Percentiles rank a stretch among this genome's conserved stretches.
phyloP scores from a whole-genome alignment of 1,140 invertebrate genomes.

The Holcopasites calliopsidis region DNA sequence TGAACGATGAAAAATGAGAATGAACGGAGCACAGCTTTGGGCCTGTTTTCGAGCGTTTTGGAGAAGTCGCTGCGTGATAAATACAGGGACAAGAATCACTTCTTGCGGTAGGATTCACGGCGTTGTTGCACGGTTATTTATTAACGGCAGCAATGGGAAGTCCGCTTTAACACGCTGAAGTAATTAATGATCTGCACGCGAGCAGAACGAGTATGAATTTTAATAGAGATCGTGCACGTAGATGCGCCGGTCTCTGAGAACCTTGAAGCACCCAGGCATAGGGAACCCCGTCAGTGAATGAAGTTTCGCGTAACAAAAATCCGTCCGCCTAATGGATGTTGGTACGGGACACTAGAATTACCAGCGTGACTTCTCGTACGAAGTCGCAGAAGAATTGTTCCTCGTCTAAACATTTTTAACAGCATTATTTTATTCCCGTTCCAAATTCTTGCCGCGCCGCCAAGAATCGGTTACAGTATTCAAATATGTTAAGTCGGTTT shows the following conservation, averaged over 20 bases:
- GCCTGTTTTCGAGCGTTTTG: neutral
- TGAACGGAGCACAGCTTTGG: neutral
- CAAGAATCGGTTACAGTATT: neutral
- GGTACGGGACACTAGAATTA: too few species aligned
- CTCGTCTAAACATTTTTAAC: neutral
- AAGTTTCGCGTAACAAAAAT: neutral
- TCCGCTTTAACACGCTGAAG: neutral
- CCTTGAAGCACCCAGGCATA: neutral
- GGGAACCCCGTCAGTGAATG: neutral
- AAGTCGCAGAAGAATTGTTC: neutral
- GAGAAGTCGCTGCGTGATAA: neutral
- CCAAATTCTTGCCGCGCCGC: neutral
- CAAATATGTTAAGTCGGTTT: slow-evolving; percentile 10
- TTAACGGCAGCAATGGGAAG: slow-evolving; percentile 11
- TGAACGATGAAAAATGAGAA: neutral
- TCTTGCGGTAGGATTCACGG: neutral
- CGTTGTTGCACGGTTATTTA: slow-evolving; percentile 26
- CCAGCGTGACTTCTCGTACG: neutral
- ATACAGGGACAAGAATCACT: slow-evolving; percentile 18
- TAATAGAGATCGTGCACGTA: slow-evolving; percentile 8
- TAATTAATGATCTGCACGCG: slow-evolving; percentile 26
- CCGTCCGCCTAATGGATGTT: neutral
- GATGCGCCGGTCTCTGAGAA: neutral
- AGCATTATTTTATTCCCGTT: neutral
- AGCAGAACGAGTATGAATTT: slow-evolving; percentile 20